Conservation (phyloP, 1,140 invertebrate genomes). For the Lordiphosa collinella region DNA sequence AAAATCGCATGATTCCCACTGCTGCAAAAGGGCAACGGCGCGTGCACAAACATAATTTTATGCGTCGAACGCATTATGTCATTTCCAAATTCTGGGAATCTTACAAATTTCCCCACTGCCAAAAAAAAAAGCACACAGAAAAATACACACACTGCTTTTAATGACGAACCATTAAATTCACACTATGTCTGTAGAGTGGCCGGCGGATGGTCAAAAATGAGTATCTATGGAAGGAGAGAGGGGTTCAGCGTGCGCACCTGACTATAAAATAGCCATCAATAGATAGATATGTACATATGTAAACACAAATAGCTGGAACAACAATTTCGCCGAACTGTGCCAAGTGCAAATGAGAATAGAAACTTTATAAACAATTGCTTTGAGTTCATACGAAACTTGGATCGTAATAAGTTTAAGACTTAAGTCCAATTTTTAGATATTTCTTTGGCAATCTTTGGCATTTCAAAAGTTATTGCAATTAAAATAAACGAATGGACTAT, state of each 20-base stretch:
- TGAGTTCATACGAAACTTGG: background rate
- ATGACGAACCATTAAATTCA: constrained; percentile 66
- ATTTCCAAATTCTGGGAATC: constrained; percentile 53
- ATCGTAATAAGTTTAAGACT: background rate
- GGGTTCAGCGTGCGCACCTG: constrained; percentile 56
- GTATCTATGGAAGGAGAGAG: background rate
- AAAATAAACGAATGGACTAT: no score
- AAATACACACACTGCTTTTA: constrained; percentile 27
- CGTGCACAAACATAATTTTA: constrained; percentile 49
- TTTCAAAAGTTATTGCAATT: no score
- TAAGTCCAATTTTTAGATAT: background rate
- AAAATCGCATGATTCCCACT: constrained; percentile 24
- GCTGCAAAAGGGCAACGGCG: background rate
- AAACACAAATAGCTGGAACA: constrained; percentile 53
- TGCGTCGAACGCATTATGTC: constrained; percentile 57
- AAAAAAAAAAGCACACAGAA: constrained; percentile 23
- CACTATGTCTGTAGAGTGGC: constrained; percentile 25
- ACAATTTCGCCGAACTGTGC: constrained; percentile 58
- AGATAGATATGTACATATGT: constrained; percentile 29
- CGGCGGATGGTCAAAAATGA: background rate
- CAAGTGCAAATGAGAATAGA: constrained; percentile 63
- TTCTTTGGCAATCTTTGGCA: background rate
- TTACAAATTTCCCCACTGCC: constrained; percentile 24
- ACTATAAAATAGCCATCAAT: constrained; percentile 57
- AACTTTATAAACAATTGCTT: constrained; percentile 12